Base-by-base conservation (phyloP, 1,140 invertebrate species). In the Thereuonema tuberculata region DNA sequence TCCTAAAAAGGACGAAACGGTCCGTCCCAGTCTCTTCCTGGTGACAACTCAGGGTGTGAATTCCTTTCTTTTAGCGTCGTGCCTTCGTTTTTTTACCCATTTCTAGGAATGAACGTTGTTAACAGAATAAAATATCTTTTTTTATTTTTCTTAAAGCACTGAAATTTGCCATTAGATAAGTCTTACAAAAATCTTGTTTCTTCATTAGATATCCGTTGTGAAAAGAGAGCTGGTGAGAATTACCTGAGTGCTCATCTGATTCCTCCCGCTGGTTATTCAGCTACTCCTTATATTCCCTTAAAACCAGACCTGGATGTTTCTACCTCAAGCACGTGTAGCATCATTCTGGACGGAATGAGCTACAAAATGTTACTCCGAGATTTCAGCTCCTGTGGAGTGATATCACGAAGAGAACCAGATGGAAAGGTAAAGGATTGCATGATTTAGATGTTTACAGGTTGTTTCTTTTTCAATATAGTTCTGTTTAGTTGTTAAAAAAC, bases 341-440 rank as follows among this genome's bases (percentile, higher is more conserved):
- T 55, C 23, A 21, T 29, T 3, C 53, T 21, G 5, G 15, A 14
- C 17, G 3, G 9, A 26, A 28, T 31, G 14, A n/a, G 5, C 21
- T 64, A 61, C 43, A 27, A 24, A 1, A 56, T 64, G 57, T 20
- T 59, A 21, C 53, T 64, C 0, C 47, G 49, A 1, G 59, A 64
- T 28, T 64, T 64, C 55, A 17, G 20, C 17, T 46, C 52, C 12
- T 64, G 63, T 48, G 63, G 63, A 5, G 63, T 64, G 14, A 21
- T 50, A 14, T 57, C 58, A 23, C 63, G 62, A 29, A 49, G 31
- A 25, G 60, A 46, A 37, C 20, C 56, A 14, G 63, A 64, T 25
- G 63, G 63, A 43, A 61, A 64, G 54, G 63, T 63, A 48, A 58
- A n/a, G n/a, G n/a, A n/a, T n/a, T n/a, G 21, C 12, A 15, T 3